A percentile compares a stretch with the other conserved stretches of the same genome.
Evolutionary conservation across 2,888 invertebrate species (phyloP).

Genomic region (Megamerina dolium): DNA sequence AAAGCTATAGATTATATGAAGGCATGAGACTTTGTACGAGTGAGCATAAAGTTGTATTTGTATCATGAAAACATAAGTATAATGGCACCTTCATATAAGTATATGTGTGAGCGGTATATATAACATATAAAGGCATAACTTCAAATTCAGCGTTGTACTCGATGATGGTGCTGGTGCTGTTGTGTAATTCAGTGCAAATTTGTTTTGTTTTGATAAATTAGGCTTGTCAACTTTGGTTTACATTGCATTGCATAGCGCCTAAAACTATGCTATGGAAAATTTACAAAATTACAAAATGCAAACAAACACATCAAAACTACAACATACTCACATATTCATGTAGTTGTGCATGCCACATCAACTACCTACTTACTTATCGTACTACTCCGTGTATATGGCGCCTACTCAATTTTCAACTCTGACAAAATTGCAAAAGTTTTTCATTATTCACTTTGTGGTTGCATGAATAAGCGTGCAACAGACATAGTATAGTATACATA

Average conservation of each 20-base stretch:
- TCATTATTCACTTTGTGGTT: constrained; percentile 43
- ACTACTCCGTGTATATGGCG: constrained; percentile 1
- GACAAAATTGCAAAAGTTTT: constrained; percentile 43
- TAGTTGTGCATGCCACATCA: background rate
- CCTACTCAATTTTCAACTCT: constrained; percentile 13
- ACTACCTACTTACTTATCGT: background rate
- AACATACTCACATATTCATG: background rate
- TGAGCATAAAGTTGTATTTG: no score
- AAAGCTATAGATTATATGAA: no score
- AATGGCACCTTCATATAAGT: no score
- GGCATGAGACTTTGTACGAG: no score
- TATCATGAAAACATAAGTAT: no score
- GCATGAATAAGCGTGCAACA: constrained; percentile 28
- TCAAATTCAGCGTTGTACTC: no score
- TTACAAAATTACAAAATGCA: constrained; percentile 7
- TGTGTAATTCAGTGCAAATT: constrained; percentile 4
- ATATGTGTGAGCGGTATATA: no score
- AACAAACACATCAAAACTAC: background rate
- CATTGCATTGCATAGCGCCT: constrained; percentile 2
- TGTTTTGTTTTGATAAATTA: constrained; percentile 40
- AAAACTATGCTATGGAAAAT: constrained; percentile 3
- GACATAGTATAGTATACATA: no score
- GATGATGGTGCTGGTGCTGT: background rate
- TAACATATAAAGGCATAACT: no score
- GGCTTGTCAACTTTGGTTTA: constrained; percentile 39